These are phyloP conservation scores for Mungos mungo DNA, from an alignment of 2,113 vertebrate genomes.

Conservation along the genomic window DNA sequence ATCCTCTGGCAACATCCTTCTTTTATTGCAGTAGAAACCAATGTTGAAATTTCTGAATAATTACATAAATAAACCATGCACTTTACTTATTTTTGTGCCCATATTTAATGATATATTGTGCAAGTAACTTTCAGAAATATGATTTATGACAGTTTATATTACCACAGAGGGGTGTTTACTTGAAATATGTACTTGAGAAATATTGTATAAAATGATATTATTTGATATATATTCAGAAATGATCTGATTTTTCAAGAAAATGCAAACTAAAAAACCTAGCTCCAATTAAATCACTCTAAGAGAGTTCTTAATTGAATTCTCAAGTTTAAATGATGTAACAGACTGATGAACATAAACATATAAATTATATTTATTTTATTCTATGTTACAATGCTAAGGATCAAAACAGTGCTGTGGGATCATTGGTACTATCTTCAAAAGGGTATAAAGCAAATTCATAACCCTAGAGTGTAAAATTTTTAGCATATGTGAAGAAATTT, in stretches of 20 bases:
- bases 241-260: conserved; percentile 65
- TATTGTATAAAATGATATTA: conserved; percentile 64
- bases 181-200: conserved; percentile 75
- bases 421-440: conserved; percentile 17
- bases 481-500: conserved; percentile 28
- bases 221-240: conserved; percentile 76
- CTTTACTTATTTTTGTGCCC: conserved; percentile 74
- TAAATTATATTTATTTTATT: conserved; percentile 74
- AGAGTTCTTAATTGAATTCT: conserved; percentile 75
- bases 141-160: conserved; percentile 71
- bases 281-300: conserved; percentile 75
- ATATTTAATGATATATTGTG: conserved; percentile 71
- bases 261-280: conserved; percentile 52
- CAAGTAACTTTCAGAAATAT: conserved; percentile 70
- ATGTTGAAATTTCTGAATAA: conserved; percentile 75
- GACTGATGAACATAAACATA: conserved; percentile 64
- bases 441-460: conserved; percentile 29
- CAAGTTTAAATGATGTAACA: conserved; percentile 68
- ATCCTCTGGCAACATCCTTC: conserved; percentile 61
- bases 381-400: conserved; percentile 20
- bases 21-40: conserved; percentile 66
- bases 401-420: neutral
- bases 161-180: conserved; percentile 71
- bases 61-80: conserved; percentile 72
- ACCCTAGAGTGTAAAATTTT: conserved; percentile 22